A percentile compares a stretch with the other conserved stretches of the same genome.
These are phyloP conservation scores for Murina feae DNA, from an alignment of 2,113 vertebrate genomes.

Conservation along the genomic window DNA sequence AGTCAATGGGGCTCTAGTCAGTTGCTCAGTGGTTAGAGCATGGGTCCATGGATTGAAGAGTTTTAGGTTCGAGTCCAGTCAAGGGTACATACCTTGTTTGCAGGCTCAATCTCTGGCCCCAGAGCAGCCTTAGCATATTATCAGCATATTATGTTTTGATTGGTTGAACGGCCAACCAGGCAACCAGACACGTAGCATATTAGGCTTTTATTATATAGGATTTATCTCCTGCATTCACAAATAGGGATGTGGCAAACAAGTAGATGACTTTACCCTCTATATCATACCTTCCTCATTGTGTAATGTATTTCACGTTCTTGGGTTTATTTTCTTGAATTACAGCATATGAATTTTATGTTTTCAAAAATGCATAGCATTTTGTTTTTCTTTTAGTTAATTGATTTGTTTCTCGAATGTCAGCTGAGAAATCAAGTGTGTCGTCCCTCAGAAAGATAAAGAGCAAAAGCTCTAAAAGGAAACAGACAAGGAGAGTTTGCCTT, in stretches of 20 bases:
- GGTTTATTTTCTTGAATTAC: conserved; percentile 6
- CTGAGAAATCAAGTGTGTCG: conserved; percentile 8
- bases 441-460: neutral
- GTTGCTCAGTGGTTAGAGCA: no score
- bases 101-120: no score
- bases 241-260: neutral
- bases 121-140: no score
- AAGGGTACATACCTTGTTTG: no score
- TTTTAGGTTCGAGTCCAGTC: no score
- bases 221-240: neutral
- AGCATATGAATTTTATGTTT: neutral
- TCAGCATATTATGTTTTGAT: no score
- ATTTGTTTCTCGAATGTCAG: conserved; percentile 19
- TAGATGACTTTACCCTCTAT: neutral
- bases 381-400: conserved; percentile 7
- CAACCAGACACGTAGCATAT: no score
- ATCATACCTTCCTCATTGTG: neutral
- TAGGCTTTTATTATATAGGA: no score
- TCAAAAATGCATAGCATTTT: neutral
- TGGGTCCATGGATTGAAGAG: no score
- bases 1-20: neutral
- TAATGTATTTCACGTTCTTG: neutral
- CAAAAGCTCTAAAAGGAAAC: neutral
- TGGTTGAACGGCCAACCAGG: no score
- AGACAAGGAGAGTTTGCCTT: neutral